Evolutionary conservation across 1,140 invertebrate species (phyloP), one percentile per base, ranked within the genome.

Genomic region (Meloidogyne chitwoodi): DNA sequence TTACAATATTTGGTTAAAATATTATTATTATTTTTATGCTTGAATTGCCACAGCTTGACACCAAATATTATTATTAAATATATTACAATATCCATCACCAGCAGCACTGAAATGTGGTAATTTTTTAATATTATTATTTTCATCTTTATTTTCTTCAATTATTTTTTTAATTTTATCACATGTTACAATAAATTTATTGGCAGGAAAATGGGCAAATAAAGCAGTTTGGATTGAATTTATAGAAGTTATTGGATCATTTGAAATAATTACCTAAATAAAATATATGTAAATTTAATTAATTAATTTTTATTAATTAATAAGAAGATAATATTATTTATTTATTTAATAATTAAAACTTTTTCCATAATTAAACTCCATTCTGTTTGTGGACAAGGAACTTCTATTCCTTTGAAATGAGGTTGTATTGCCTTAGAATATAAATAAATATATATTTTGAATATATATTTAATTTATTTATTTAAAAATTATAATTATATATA

Each of bases 1-100:
- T 31, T 56, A 19, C 0, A 22, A 26, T 19, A n/a, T 8, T 27
- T 12, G 19, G 22, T 11, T 31, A 44, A 71, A 61, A 22, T 38
- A 27, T 63, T 63, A 24, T 24, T 62, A n/a, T n/a, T n/a, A n/a
- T n/a, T 24, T 27, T 72, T n/a, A 72, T n/a, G 31, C 70, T n/a
- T 48, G 56, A n/a, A 72, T n/a, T 44, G 70, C 38, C 22, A 61
- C 48, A 44, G 22, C 48, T 24, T 72, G 70, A 26, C 70, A 72
- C 70, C 70, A 72, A 48, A 72, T 12, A 6, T 16, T n/a, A 27
- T 62, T 61, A 26, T 12, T 31, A 48, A 72, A n/a, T 19, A 72
- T 41, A 56, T 56, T 72, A 72, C 70, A 72, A 48, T 72, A 72
- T 12, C 70, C 70, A 61, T 72, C 70, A 31, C 70, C 70, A 6